A percentile compares a stretch with the other conserved stretches of the same genome.
Evolutionary conservation across 1,140 invertebrate species (phyloP).

Genomic region (Philotrypesis tridentata): DNA sequence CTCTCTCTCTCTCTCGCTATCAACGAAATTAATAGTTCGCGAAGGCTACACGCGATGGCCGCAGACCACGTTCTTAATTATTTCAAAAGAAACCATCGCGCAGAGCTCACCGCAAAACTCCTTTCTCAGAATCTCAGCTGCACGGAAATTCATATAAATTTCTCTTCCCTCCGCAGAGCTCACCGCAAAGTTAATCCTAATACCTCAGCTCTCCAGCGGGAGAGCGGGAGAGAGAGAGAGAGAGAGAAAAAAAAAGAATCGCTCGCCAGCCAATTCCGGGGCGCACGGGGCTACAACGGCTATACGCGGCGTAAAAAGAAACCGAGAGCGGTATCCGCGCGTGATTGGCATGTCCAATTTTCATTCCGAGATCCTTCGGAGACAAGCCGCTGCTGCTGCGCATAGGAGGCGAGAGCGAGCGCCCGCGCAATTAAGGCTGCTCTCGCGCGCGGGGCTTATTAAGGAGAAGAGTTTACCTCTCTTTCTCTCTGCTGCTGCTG

Average conservation of each 20-base stretch:
- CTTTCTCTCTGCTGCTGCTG: too few species aligned
- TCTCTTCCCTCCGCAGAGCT: not conserved
- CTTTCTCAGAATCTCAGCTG: conserved; percentile 43
- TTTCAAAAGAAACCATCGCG: conserved; percentile 35
- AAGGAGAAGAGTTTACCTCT: conserved; percentile 54
- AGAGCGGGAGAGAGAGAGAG: not conserved
- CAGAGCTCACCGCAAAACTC: conserved; percentile 21
- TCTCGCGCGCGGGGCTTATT: too few species aligned
- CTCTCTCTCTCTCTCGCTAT: too few species aligned
- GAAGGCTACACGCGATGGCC: not conserved
- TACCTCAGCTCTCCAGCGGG: too few species aligned
- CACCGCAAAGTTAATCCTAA: conserved; percentile 15
- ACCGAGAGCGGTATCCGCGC: not conserved
- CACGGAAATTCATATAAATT: conserved; percentile 1
- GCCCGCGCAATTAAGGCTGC: conserved; percentile 64
- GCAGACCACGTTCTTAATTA: conserved; percentile 26
- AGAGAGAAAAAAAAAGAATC: not conserved
- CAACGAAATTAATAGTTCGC: conserved; percentile 28
- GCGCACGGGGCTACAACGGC: not conserved
- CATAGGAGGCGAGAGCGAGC: not conserved
- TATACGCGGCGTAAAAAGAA: not conserved
- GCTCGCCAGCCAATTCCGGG: not conserved
- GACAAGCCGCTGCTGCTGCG: conserved; percentile 14
- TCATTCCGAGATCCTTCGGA: conserved; percentile 28
- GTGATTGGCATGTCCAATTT: conserved; percentile 51